Evolutionary conservation across 2,797 vertebrate genomes (phyloP).

Genomic region (Coracias cyanogaster): DNA sequence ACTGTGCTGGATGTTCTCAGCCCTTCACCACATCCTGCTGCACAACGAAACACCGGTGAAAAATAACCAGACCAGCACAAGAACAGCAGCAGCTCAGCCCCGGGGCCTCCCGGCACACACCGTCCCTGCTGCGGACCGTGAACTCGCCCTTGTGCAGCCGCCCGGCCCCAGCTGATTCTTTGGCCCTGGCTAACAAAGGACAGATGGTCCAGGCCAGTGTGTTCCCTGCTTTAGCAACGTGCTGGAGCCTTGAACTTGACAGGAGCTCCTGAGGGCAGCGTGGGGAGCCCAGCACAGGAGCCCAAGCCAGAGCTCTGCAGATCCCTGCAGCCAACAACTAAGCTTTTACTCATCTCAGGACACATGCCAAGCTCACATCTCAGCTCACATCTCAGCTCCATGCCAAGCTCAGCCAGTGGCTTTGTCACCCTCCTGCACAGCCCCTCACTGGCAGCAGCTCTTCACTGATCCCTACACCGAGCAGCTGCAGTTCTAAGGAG

Average conservation of each 20-base stretch:
- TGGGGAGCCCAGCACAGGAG: rapidly evolving
- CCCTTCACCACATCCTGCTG: not conserved
- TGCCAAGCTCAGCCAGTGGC: not conserved
- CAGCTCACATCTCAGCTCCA: too few relatives aligned
- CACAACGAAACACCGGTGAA: too few relatives aligned
- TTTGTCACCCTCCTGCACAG: not conserved
- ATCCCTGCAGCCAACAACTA: not conserved
- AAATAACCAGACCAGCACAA: not conserved
- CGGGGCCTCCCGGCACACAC: too few relatives aligned
- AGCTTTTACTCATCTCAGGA: not conserved
- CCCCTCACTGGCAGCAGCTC: rapidly evolving
- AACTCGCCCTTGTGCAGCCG: too few relatives aligned
- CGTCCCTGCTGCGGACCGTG: too few relatives aligned
- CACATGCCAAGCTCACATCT: rapidly evolving
- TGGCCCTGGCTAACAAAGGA: not conserved
- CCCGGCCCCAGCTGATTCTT: not conserved
- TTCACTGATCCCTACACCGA: rapidly evolving
- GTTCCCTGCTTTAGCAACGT: rapidly evolving
- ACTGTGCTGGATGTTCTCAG: not conserved
- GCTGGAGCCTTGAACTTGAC: not conserved
- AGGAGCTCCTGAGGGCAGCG: not conserved
- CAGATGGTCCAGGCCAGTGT: rapidly evolving
- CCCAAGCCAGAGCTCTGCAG: not conserved
- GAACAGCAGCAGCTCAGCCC: not conserved
- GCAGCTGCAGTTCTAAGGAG: not conserved